Conservation (phyloP, 2,113 vertebrate species). For the Stomatorhinus ivindoensis region DNA sequence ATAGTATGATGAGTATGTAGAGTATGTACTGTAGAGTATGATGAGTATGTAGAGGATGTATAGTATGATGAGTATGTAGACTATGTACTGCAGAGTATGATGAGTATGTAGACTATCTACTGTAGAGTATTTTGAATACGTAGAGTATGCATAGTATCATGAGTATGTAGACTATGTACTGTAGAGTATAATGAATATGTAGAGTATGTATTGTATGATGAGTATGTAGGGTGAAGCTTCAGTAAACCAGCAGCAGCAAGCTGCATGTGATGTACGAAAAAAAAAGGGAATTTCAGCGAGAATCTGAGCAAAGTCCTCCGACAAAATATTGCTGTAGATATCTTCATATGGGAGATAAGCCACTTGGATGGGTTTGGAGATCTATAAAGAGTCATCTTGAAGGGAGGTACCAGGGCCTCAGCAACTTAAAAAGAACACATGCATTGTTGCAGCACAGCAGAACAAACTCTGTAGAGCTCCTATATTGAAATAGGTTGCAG, state of each 20-base stretch:
- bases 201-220: neutral
- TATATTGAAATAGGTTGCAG: neutral
- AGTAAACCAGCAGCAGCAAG: neutral
- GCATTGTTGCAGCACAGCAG: neutral
- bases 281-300: neutral
- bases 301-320: neutral
- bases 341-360: neutral
- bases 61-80: neutral
- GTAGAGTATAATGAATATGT: neutral
- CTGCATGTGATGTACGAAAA: neutral
- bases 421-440: neutral
- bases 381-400: neutral
- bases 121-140: neutral
- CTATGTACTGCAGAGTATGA: neutral
- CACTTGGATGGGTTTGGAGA: neutral
- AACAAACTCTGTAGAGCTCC: neutral
- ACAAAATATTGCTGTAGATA: neutral
- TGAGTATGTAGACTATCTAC: neutral
- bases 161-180: too few relatives aligned
- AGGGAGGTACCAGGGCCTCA: neutral
- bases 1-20: neutral
- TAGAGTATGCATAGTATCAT: neutral
- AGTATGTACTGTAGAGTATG: neutral
- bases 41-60: neutral
- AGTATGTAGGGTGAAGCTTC: neutral